Evolutionary conservation across 2,888 invertebrate genomes (phyloP).

Genomic region (Drosophila rellima): DNA sequence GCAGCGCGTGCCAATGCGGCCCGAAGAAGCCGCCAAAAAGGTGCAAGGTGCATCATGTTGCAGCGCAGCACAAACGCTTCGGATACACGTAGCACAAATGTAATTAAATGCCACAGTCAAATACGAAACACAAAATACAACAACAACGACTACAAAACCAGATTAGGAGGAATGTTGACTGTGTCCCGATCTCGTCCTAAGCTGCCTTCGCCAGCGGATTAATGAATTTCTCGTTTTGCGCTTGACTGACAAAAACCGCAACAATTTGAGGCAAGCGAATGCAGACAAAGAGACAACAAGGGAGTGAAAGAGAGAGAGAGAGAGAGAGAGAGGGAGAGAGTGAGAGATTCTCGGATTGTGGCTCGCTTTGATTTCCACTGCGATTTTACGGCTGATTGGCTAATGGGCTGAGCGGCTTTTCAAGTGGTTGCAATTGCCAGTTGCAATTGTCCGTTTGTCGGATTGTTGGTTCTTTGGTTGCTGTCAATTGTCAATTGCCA

Average conservation of each 20-base stretch:
- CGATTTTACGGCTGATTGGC: conserved; percentile 73
- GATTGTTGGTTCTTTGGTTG: conserved; percentile 27
- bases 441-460: conserved; percentile 26
- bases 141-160: conserved; percentile 39
- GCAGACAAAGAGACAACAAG: background rate
- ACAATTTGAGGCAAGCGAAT: conserved; percentile 24
- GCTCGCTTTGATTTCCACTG: conserved; percentile 54
- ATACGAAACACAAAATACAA: conserved; percentile 29
- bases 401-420: conserved; percentile 62
- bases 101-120: conserved; percentile 48
- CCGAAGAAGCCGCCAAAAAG: conserved; percentile 70
- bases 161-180: conserved; percentile 51
- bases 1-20: conserved; percentile 71
- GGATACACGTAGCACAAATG: conserved; percentile 32
- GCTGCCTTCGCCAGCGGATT: conserved; percentile 58
- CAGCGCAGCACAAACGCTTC: conserved; percentile 27
- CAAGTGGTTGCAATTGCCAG: conserved; percentile 62
- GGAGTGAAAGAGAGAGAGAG: background rate
- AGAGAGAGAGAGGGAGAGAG: background rate
- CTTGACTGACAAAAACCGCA: conserved; percentile 61
- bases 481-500: conserved; percentile 78
- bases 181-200: conserved; percentile 44
- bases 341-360: conserved; percentile 42
- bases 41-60: conserved; percentile 62
- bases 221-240: conserved; percentile 74